phyloP scores from a whole-genome alignment of 2,888 invertebrate genomes.

The Eledone cirrhosa region DNA sequence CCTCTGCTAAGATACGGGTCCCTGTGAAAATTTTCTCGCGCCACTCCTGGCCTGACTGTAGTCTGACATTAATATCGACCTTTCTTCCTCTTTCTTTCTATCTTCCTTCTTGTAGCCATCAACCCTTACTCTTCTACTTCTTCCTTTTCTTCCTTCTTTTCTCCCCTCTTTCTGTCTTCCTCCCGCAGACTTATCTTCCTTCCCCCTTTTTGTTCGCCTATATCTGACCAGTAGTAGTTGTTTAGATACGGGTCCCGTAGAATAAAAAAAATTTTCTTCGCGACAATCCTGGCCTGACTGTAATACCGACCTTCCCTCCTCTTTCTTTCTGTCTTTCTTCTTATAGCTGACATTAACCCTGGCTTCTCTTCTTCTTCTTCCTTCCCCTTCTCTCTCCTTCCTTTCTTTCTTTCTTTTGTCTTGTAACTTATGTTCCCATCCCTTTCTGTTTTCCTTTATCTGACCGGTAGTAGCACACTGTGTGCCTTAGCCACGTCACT shows the following conservation, averaged over 20 bases:
- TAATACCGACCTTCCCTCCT: neutral
- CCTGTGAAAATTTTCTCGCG: no score
- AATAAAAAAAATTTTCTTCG: no score
- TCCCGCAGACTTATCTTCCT: neutral
- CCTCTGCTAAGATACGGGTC: no score
- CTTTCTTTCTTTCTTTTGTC: neutral
- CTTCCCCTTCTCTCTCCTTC: neutral
- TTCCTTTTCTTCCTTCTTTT: neutral
- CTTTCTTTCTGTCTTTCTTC: neutral
- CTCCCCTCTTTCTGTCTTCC: neutral
- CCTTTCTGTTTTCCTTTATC: neutral
- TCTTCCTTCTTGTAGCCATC: neutral
- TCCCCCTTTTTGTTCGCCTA: neutral
- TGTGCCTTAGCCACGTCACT: no score
- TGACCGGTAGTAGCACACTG: neutral
- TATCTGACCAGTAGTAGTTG: no score
- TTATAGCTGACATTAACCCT: neutral
- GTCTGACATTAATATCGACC: no score
- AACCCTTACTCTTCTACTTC: neutral
- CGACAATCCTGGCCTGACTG: no score
- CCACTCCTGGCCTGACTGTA: no score
- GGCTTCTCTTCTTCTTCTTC: neutral
- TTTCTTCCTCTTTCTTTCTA: neutral
- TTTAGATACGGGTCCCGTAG: no score
- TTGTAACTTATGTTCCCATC: neutral